Percentiles rank a stretch among this genome's conserved stretches.
Evolutionary conservation across 2,888 invertebrate genomes (phyloP).

Genomic region (Noctua pronuba): DNA sequence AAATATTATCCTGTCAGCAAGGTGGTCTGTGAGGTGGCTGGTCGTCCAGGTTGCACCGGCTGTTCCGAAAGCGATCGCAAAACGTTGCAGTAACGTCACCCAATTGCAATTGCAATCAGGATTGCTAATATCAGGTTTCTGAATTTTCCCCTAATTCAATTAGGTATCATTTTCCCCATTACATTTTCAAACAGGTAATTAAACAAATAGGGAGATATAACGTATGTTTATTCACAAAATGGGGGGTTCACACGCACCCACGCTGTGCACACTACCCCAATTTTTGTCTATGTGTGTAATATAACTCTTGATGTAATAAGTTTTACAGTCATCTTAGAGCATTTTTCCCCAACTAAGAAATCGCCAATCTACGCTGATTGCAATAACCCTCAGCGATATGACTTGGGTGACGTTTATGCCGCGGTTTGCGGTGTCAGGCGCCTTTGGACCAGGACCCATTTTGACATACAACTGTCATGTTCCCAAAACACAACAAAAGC

Average conservation of each 20-base stretch:
- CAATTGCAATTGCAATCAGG: neutral
- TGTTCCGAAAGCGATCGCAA: neutral
- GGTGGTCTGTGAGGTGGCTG: neutral
- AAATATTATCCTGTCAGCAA: neutral
- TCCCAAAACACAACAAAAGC: slow-evolving; percentile 27
- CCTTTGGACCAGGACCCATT: neutral
- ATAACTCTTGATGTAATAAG: too few relatives aligned
- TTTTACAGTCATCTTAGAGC: too few relatives aligned
- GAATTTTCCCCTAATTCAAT: neutral
- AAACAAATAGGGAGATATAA: neutral
- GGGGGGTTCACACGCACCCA: neutral
- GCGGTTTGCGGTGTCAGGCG: neutral
- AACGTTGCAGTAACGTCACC: neutral
- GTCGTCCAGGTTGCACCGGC: neutral
- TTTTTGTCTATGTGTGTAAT: neutral
- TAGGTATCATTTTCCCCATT: too few relatives aligned
- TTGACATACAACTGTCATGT: neutral
- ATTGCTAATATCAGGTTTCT: neutral
- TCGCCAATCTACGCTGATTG: neutral
- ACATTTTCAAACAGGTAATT: neutral
- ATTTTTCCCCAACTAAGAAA: too few relatives aligned
- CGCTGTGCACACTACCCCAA: neutral
- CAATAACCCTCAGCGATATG: neutral
- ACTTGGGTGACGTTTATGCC: neutral
- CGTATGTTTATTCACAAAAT: neutral